These are phyloP conservation scores for Rapana venosa DNA, from an alignment of 2,888 invertebrate genomes.

Conservation along the genomic window DNA sequence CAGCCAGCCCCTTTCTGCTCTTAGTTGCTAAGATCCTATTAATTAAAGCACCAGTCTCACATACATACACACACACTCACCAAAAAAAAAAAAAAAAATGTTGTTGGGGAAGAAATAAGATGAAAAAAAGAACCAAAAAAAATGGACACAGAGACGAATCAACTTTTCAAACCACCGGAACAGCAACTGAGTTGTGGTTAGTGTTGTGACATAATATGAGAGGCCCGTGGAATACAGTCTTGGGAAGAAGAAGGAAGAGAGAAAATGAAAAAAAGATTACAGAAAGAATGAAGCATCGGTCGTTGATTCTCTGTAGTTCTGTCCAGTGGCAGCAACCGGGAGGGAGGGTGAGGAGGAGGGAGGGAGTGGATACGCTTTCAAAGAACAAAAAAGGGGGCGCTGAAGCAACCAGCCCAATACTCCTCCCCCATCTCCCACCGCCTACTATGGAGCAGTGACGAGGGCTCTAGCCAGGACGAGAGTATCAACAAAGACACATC, in stretches of 20 bases:
- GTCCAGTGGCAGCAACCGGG: not conserved
- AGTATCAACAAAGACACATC: not conserved
- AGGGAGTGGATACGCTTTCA: too few relatives aligned
- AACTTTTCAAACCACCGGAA: not conserved
- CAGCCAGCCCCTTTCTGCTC: too few relatives aligned
- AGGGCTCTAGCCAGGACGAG: too few relatives aligned
- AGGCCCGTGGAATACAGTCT: not conserved
- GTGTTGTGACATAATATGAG: not conserved
- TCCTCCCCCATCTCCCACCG: constrained; percentile 82
- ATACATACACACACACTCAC: not conserved
- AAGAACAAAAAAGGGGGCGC: too few relatives aligned
- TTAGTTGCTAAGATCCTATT: too few relatives aligned
- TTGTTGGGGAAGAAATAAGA: not conserved
- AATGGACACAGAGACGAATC: too few relatives aligned
- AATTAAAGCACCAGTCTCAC: too few relatives aligned
- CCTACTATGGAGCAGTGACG: too few relatives aligned
- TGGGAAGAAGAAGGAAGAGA: too few relatives aligned
- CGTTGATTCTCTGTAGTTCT: not conserved
- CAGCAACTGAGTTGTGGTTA: not conserved
- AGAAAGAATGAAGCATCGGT: not conserved
- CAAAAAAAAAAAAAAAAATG: not conserved
- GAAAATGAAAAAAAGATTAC: too few relatives aligned
- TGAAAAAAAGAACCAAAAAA: not conserved
- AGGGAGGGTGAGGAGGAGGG: too few relatives aligned
- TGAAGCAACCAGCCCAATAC: constrained; percentile 47